Evolutionary conservation across 2,113 vertebrate species (phyloP).

Genomic region (Fulica atra): DNA sequence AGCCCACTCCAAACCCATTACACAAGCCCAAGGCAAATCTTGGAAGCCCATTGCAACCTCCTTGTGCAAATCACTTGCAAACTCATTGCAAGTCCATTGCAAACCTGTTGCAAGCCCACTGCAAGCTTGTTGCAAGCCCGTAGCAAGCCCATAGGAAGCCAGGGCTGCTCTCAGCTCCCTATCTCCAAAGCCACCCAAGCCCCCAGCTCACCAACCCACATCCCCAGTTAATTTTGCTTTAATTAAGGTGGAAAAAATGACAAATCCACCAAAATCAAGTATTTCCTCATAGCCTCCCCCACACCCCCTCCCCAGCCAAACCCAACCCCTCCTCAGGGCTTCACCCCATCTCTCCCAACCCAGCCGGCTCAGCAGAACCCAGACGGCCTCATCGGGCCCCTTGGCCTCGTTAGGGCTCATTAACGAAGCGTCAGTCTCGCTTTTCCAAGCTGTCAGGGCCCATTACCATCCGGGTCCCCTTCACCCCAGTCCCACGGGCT

Average conservation of each 20-base stretch:
- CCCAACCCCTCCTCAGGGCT: not conserved
- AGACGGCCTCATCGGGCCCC: not conserved
- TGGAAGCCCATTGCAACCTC: too few relatives aligned
- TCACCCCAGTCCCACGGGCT: not conserved
- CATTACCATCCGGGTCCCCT: not conserved
- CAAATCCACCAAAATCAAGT: rapidly evolving
- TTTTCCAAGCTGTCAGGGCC: slow-evolving; percentile 42
- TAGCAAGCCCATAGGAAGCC: rapidly evolving
- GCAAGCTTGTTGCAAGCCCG: not conserved
- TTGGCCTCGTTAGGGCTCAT: slow-evolving; percentile 45
- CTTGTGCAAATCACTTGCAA: not conserved
- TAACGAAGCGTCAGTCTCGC: slow-evolving; percentile 27
- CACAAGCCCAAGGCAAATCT: not conserved
- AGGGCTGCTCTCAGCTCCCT: not conserved
- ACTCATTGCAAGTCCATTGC: rapidly evolving
- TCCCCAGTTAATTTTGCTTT: rapidly evolving
- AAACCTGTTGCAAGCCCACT: not conserved
- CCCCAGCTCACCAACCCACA: rapidly evolving
- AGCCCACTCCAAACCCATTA: not conserved
- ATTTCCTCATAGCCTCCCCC: too few relatives aligned
- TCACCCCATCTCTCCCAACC: not conserved
- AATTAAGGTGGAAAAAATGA: rapidly evolving
- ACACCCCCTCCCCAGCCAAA: too few relatives aligned
- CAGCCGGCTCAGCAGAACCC: not conserved
- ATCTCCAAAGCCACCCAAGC: not conserved